Evolutionary conservation across 2,888 invertebrate genomes (phyloP).

Genomic region (Mimas tiliae): DNA sequence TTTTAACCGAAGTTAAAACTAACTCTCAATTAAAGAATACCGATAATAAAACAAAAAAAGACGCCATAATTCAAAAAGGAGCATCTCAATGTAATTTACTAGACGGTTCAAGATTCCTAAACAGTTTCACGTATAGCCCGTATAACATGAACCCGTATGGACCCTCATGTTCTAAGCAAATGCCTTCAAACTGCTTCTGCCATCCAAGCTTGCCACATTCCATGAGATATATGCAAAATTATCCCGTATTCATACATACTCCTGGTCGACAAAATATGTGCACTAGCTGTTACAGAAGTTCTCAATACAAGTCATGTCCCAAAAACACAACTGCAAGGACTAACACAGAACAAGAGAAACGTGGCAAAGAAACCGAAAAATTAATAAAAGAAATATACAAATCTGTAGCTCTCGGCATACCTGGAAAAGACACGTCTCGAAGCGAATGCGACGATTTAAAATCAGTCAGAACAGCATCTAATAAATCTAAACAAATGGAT

Average conservation of each 20-base stretch:
- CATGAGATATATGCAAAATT: constrained; percentile 60
- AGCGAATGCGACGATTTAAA: constrained; percentile 48
- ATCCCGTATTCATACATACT: constrained; percentile 62
- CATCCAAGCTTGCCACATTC: constrained; percentile 46
- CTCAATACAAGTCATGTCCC: constrained; percentile 34
- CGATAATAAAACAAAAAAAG: constrained; percentile 55
- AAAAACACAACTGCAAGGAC: constrained; percentile 52
- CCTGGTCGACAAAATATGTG: constrained; percentile 54
- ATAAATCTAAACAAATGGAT: constrained; percentile 32
- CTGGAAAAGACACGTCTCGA: constrained; percentile 52
- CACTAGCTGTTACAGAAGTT: constrained; percentile 51
- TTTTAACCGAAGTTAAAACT: constrained; percentile 70
- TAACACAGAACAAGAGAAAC: constrained; percentile 53
- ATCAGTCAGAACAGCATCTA: constrained; percentile 33
- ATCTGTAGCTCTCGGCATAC: constrained; percentile 59
- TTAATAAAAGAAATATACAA: constrained; percentile 77
- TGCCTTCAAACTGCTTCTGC: constrained; percentile 46
- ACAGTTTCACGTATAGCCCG: constrained; percentile 64
- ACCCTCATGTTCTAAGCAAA: constrained; percentile 54
- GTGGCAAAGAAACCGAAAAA: constrained; percentile 64
- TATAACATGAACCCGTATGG: constrained; percentile 54
- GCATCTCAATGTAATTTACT: constrained; percentile 55
- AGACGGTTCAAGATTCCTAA: constrained; percentile 56
- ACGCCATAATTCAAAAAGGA: constrained; percentile 66
- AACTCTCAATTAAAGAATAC: constrained; percentile 47